phyloP scores from a whole-genome alignment of 2,888 invertebrate genomes.

The Bimastos eiseni region DNA sequence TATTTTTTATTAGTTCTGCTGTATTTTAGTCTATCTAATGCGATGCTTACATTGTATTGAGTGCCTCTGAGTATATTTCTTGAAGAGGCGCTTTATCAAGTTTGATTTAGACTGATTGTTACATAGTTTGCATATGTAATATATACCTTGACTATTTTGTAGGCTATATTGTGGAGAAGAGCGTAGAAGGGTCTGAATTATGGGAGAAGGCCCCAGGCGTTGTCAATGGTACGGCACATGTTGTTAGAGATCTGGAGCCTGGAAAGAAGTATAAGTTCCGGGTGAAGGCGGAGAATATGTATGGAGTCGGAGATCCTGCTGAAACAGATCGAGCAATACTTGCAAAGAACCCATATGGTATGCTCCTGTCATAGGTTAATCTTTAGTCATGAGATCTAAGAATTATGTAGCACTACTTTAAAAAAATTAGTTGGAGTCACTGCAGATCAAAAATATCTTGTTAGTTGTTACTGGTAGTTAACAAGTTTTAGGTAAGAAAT shows the following conservation, averaged over 20 bases:
- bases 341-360: conserved; percentile 94
- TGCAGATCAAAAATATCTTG: background rate
- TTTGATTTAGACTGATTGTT: no score
- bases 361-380: conserved; percentile 50
- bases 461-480: background rate
- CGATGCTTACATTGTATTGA: no score
- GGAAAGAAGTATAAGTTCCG: conserved; percentile 93
- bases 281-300: conserved; percentile 93
- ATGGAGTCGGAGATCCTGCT: conserved; percentile 90
- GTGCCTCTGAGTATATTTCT: no score
- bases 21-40: background rate
- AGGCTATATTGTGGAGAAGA: conserved; percentile 92
- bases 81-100: no score
- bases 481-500: background rate
- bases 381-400: background rate
- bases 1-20: background rate
- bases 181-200: conserved; percentile 84
- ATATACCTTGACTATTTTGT: no score
- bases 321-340: conserved; percentile 82
- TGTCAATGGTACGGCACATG: conserved; percentile 78
- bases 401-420: background rate
- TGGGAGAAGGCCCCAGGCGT: conserved; percentile 90
- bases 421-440: background rate
- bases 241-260: conserved; percentile 89
- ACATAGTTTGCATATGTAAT: background rate